Percentiles rank a stretch among this genome's conserved stretches.
These are phyloP conservation scores for Odontesthes bonariensis DNA, from an alignment of 2,113 vertebrate genomes.

Conservation along the genomic window DNA sequence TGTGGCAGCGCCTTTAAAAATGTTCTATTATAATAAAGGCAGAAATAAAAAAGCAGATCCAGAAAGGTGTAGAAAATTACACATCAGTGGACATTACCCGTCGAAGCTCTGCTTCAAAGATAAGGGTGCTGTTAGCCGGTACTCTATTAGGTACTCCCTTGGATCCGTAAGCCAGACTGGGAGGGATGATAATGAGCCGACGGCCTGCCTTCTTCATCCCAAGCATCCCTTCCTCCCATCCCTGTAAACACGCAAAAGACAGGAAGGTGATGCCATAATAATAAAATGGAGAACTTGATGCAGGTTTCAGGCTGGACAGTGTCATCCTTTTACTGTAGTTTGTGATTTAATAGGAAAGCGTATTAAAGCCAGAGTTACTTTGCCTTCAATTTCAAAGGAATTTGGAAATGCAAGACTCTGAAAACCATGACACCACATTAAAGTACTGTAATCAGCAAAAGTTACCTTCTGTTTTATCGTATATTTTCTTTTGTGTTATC, in stretches of 20 bases:
- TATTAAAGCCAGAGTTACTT: too few species aligned
- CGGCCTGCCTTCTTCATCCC: conserved; percentile 92
- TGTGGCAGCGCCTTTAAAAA: too few species aligned
- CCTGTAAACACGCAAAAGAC: conserved; percentile 75
- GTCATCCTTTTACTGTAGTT: too few species aligned
- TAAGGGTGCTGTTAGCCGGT: conserved; percentile 87
- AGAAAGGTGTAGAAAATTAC: too few species aligned
- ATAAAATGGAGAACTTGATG: background rate
- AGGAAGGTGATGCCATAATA: background rate
- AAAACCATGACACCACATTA: too few species aligned
- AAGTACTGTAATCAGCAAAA: too few species aligned
- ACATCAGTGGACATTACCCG: conserved; percentile 80
- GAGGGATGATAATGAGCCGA: conserved; percentile 89
- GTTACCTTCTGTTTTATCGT: too few species aligned
- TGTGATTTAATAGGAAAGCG: too few species aligned
- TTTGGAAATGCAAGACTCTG: too few species aligned
- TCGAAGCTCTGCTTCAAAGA: conserved; percentile 91
- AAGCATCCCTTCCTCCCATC: conserved; percentile 95
- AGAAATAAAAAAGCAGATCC: background rate
- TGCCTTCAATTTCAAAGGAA: too few species aligned
- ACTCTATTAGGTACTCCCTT: conserved; percentile 87
- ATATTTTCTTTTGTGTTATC: too few species aligned
- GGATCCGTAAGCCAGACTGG: conserved; percentile 85
- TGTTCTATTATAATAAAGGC: background rate
- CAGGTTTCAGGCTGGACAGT: background rate